Base-by-base conservation (phyloP, 2,888 invertebrate species). In the Apotomis capreana region DNA sequence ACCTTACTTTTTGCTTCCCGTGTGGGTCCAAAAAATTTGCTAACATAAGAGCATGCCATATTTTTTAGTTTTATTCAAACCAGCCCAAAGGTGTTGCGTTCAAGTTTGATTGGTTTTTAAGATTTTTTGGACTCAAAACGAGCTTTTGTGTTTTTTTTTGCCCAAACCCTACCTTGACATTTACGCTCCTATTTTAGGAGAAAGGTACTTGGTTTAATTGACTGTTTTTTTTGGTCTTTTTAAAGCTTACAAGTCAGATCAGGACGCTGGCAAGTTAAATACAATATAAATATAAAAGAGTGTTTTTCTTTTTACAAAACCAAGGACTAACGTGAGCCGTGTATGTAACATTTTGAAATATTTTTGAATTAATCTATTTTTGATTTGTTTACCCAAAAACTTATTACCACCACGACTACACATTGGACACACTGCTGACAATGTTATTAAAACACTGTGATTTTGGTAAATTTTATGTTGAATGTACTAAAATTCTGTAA, bases 81-180 rank as follows among this genome's bases (percentile, higher is more conserved):
- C 82, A 79, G 84, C 92, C 92, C 92, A 93, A 93, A 92, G 92
- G 92, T 92, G 92, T 92, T 90, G 91, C 85, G 87, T 87, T 83
- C 79, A 83, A 79, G 81, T 70, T 70, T 77, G 68, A 68, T 74
- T 76, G 71, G 74, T 76, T 76, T 78, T 79, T 83, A 83, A 82
- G 85, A 87, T 89, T 91, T 90, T 92, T 92, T 91, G 92, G 92
- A 91, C 91, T 91, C 91, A 87, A 84, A 78, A 77, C 79, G 79
- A 87, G 91, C 91, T 92, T 90, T 78, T 78, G 83, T 89, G 86
- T 89, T 88, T 90, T 89, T 78, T 84, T 91, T 92, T 89, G 90
- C 90, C 88, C 87, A 82, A 79, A 81, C 78, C 91, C 92, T 92
- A 92, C 92, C 92, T 92, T 91, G 91, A 92, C 92, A 92, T 92